Evolutionary conservation across 2,888 invertebrate genomes (phyloP), one percentile per base, ranked within the genome.

Genomic region (Steromphala cineraria): DNA sequence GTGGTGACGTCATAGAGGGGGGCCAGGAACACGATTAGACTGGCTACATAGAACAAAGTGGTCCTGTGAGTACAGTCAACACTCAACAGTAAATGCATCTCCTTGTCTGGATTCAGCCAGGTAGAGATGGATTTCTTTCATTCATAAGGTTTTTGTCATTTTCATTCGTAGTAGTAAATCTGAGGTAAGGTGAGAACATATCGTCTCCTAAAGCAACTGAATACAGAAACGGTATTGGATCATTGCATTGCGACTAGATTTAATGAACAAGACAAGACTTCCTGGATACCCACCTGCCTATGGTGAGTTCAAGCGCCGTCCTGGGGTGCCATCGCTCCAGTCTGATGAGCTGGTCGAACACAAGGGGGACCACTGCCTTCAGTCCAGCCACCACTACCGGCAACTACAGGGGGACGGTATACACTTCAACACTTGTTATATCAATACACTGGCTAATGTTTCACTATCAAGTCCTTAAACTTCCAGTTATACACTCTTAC

Each of bases 321-420:
- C 90, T 81, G 0, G 91, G 91, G 46, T 88, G 89, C 86, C 86
- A 89, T 0, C 84, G 81, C 71, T 91, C 91, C n/a, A 89, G 62
- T 8, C 71, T 80, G 7, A 87, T 83, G 21, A 91, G 17, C 17
- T 85, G 81, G 55, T 86, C 78, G 52, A 91, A 87, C 40, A 91
- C 19, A 0, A 82, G 83, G 7, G 91, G 91, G 10, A 91, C 86
- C 17, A 89, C 2, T 1, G 89, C 55, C 79, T 91, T 91, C 28
- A 91, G 85, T 10, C 85, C 83, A 10, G 89, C 82, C 15, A 90
- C 88, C 2, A 89, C 84, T 15, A 84, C 82, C 8, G 89, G 85
- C 31, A 91, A 80, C 91, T 91, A 80, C 15, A 75, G 55, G 67
- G 17, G 62, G 17, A 7, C 7, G 4, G 15, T n/a, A 55, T 2